Evolutionary conservation across 2,797 vertebrate species (phyloP).

Genomic region (Mus spretus): DNA sequence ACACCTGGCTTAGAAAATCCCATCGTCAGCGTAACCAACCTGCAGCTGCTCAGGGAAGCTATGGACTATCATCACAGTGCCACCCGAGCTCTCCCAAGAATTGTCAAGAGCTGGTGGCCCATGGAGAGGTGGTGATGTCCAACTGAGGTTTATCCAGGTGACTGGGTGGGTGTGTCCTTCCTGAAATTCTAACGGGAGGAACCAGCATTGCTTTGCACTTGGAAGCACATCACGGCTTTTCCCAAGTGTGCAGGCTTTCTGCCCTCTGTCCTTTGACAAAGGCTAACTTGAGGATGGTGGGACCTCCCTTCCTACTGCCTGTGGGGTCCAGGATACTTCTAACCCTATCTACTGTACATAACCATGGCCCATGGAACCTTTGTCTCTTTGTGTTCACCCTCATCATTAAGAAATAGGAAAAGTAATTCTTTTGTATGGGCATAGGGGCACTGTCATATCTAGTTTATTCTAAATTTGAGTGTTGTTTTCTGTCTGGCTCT

Average conservation of each 20-base stretch:
- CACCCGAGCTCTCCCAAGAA: fast-evolving
- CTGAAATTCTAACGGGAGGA: neutral
- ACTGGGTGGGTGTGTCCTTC: neutral
- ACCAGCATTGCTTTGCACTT: conserved; percentile 30
- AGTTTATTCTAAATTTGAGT: neutral
- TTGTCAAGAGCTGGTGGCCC: neutral
- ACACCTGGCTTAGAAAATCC: conserved; percentile 31
- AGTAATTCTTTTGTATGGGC: neutral
- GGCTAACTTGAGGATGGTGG: neutral
- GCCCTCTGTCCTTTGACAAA: neutral
- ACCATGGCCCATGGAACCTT: neutral
- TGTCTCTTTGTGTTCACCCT: neutral
- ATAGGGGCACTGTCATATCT: neutral
- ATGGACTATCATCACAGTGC: neutral
- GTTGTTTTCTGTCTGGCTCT: neutral
- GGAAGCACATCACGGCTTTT: conserved; percentile 34
- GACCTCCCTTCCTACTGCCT: neutral
- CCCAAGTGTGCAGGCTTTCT: neutral
- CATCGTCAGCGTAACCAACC: neutral
- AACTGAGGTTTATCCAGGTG: neutral
- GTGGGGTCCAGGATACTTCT: neutral
- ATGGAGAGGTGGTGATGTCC: neutral
- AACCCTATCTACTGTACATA: neutral
- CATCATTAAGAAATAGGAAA: neutral
- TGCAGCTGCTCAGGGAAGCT: neutral